Conservation (phyloP, 2,797 vertebrate species). For the Sebastes kiyomatsui region DNA sequence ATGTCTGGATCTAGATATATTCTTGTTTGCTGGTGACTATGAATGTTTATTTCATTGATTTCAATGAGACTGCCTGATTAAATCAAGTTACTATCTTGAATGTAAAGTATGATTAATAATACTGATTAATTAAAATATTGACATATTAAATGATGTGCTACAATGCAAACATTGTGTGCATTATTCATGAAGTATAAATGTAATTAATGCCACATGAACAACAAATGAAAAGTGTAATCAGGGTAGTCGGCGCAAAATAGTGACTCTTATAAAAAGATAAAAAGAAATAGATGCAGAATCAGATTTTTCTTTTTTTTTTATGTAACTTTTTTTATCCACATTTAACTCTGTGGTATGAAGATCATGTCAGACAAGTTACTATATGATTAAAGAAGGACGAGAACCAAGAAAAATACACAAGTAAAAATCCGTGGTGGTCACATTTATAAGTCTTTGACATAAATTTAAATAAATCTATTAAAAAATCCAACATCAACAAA, state of each 20-base stretch:
- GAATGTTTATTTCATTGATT: background rate
- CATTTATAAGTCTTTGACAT: conserved; percentile 14
- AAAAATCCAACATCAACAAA: conserved; percentile 26
- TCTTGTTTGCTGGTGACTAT: background rate
- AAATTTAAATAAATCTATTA: conserved; percentile 10
- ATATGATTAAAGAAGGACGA: background rate
- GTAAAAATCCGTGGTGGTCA: background rate
- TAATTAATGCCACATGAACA: too few species aligned
- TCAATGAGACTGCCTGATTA: background rate
- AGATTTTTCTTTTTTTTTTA: background rate
- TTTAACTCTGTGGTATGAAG: background rate
- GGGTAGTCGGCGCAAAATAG: too few species aligned
- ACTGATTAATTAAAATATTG: too few species aligned
- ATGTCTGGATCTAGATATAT: background rate
- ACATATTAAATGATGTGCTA: background rate
- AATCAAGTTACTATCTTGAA: background rate
- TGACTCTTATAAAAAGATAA: too few species aligned
- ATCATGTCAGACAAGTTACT: background rate
- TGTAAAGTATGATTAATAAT: background rate
- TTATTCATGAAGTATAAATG: background rate
- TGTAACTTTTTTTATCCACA: background rate
- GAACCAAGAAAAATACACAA: conserved; percentile 7
- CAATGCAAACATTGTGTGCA: background rate
- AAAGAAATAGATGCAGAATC: background rate
- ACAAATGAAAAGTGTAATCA: too few species aligned